A percentile compares a stretch with the other conserved stretches of the same genome.
These are phyloP conservation scores for Protomyctophum bolini DNA, from an alignment of 2,113 vertebrate species.

Conservation along the genomic window DNA sequence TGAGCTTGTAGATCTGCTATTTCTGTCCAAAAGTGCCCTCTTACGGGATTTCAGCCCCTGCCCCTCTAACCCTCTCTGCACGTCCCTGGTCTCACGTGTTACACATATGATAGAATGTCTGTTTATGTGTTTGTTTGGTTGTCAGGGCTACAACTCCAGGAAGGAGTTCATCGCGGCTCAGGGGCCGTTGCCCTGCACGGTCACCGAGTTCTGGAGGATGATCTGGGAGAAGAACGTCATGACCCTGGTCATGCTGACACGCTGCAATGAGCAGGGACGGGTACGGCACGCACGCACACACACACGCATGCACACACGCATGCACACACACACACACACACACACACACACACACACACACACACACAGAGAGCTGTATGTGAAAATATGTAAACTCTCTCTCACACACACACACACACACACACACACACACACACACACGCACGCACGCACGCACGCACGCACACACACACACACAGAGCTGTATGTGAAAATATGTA, in stretches of 20 bases:
- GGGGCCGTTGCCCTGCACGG: slow-evolving; percentile 88
- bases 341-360: not conserved
- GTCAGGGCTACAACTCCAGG: slow-evolving; percentile 89
- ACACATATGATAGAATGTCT: not conserved
- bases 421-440: slow-evolving; percentile 1
- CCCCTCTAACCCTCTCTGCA: too few relatives aligned
- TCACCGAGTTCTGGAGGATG: slow-evolving; percentile 96
- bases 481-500: too few relatives aligned
- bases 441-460: not conserved
- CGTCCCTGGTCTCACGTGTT: too few relatives aligned
- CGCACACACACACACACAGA: not conserved
- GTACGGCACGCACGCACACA: slow-evolving; percentile 71
- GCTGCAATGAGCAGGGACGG: slow-evolving; percentile 92
- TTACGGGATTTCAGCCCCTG: too few relatives aligned
- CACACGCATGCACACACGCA: not conserved
- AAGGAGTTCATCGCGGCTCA: slow-evolving; percentile 94
- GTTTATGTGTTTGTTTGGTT: slow-evolving; percentile 26
- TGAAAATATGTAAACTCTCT: too few relatives aligned
- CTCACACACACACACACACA: not conserved
- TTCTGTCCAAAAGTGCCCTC: too few relatives aligned
- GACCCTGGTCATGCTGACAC: slow-evolving; percentile 94
- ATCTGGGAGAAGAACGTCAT: slow-evolving; percentile 93
- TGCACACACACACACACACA: not conserved
- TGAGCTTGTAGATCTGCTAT: too few relatives aligned
- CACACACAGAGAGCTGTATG: not conserved